Evolutionary conservation across 2,888 invertebrate genomes (phyloP), one percentile per base, ranked within the genome.

Genomic region (Temnothorax ravouxi): DNA sequence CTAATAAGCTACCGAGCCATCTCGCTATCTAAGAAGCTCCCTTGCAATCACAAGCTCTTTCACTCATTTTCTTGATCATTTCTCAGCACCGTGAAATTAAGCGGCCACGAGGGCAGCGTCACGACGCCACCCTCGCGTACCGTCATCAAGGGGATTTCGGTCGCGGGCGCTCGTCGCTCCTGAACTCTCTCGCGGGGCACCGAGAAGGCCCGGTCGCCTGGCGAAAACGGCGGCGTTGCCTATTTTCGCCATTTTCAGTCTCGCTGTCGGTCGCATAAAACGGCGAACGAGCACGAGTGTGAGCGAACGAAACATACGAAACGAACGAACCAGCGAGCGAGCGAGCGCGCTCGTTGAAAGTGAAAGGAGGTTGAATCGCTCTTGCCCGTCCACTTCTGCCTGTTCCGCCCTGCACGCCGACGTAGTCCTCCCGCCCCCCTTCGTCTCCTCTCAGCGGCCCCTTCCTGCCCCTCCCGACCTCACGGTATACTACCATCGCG

Each of bases 361-460:
- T 95, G 95, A 95, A 95, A 95, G 95, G 95, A 94, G 94, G 94
- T 94, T 94, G 94, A 94, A 93, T 94, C 92, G 93, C 92, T 79
- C 72, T 93, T 92, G 92, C 92, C 92, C 92, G 92, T 92, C 93
- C 93, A 93, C 93, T 93, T 92, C 91, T 92, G 88, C 90, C 86
- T 67, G 77, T 83, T 81, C 81, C 84, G 67, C 84, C 87, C 85
- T 85, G 64, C 86, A 56, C 56, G 56, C 84, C 79, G 75, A 79
- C 64, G 56, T 54, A 18, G 25, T 18, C 15, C 83, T 71, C 84
- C 76, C 84, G 61, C 59, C 85, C 80, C 67, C 66, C 84, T 52
- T 11, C 56, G 21, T 71, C 62, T 71, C 83, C 75, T 54, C 41
- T 6, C 34, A 6, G 34, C 6, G 15, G 54, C 76, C 41, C 71